These are phyloP conservation scores for Lingula anatina DNA, from an alignment of 2,888 invertebrate species.

Conservation along the genomic window DNA sequence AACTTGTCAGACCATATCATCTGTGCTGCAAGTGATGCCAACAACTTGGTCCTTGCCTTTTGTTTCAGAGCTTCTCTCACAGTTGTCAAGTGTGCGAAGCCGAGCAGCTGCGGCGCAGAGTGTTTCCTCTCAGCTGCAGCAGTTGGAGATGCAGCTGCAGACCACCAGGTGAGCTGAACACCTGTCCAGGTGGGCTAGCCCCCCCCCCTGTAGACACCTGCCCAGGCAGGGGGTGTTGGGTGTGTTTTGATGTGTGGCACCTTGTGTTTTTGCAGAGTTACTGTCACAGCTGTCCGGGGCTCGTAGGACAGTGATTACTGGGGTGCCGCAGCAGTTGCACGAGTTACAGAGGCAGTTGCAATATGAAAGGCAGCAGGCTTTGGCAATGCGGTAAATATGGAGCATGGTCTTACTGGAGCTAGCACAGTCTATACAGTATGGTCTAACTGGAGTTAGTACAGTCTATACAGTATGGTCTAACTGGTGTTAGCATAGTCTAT, in stretches of 20 bases:
- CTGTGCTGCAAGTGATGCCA: too few species aligned
- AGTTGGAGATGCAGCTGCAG: slow-evolving; percentile 89
- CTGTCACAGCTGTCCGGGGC: slow-evolving; percentile 3
- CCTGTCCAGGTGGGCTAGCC: not conserved
- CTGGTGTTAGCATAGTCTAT: too few species aligned
- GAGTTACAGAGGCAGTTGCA: slow-evolving; percentile 5
- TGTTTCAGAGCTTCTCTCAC: slow-evolving; percentile 74
- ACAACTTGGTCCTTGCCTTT: too few species aligned
- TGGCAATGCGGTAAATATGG: slow-evolving; percentile 5
- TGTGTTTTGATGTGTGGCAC: not conserved
- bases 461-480: too few species aligned
- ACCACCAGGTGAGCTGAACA: slow-evolving; percentile 69
- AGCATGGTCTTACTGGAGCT: too few species aligned
- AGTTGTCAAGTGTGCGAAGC: slow-evolving; percentile 87
- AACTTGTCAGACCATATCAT: too few species aligned
- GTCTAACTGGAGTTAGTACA: too few species aligned
- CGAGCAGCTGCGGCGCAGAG: slow-evolving; percentile 48
- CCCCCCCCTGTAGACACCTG: not conserved
- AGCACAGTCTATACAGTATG: too few species aligned
- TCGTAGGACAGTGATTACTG: slow-evolving; percentile 1
- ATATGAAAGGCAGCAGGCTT: slow-evolving; percentile 1
- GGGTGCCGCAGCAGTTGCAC: slow-evolving; percentile 3
- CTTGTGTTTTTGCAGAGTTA: not conserved
- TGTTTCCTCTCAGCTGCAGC: slow-evolving; percentile 63
- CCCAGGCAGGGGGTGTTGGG: not conserved